phyloP scores from a whole-genome alignment of 2,888 invertebrate genomes.

The Leptura quadrifasciata region DNA sequence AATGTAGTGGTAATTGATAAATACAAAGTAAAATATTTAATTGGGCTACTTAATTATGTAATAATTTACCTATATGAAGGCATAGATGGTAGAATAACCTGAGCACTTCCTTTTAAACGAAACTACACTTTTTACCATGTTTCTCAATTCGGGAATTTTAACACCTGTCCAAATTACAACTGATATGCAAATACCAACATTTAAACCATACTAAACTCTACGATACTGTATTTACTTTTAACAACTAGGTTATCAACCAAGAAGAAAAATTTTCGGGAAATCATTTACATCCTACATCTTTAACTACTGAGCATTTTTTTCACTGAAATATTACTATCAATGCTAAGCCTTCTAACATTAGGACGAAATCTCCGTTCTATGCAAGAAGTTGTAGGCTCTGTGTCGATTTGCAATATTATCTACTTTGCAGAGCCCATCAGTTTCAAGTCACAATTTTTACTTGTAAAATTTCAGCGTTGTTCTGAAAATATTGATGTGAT shows the following conservation, averaged over 20 bases:
- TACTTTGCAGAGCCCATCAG: too few species aligned
- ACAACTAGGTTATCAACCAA: neutral
- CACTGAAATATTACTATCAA: too few species aligned
- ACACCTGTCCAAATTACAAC: constrained; percentile 36
- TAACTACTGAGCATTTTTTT: too few species aligned
- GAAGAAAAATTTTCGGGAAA: neutral
- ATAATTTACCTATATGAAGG: constrained; percentile 65
- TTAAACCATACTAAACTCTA: neutral
- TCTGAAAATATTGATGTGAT: too few species aligned
- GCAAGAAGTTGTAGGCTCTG: too few species aligned
- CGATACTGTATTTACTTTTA: neutral
- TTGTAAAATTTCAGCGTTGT: too few species aligned
- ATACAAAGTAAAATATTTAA: constrained; percentile 34
- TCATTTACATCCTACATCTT: too few species aligned
- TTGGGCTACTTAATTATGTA: constrained; percentile 56
- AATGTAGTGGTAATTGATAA: constrained; percentile 29
- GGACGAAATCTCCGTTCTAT: too few species aligned
- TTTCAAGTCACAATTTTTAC: too few species aligned
- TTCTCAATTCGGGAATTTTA: constrained; percentile 33
- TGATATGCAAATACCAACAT: constrained; percentile 35
- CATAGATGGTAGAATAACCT: constrained; percentile 73
- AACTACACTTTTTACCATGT: constrained; percentile 40
- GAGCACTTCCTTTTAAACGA: constrained; percentile 67
- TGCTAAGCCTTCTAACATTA: too few species aligned
- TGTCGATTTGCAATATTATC: too few species aligned